These are phyloP conservation scores for Crossoptilon crossoptilon DNA, from an alignment of 2,797 vertebrate species.

Conservation along the genomic window DNA sequence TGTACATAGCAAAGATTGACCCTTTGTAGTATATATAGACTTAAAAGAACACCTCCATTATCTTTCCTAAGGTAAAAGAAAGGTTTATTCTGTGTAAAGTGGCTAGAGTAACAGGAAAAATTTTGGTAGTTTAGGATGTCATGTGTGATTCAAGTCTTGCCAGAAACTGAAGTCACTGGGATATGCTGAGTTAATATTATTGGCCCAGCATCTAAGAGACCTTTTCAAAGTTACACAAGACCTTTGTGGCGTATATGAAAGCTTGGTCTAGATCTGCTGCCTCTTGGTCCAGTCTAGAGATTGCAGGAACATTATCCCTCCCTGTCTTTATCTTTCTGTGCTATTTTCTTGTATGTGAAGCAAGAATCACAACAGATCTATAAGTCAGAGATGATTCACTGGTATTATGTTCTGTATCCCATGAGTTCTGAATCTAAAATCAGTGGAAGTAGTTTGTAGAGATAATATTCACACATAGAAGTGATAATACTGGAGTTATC, in stretches of 20 bases:
- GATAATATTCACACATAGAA: background rate
- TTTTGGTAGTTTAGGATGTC: background rate
- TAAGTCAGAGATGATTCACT: background rate
- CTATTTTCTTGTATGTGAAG: background rate
- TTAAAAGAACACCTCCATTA: background rate
- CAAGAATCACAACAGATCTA: background rate
- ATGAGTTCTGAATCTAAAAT: background rate
- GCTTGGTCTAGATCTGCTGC: background rate
- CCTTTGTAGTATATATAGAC: background rate
- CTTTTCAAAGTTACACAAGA: background rate
- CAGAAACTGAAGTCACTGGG: background rate
- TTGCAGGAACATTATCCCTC: background rate
- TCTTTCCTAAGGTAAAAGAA: slow-evolving; percentile 10
- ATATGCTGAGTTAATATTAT: background rate
- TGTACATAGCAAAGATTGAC: background rate
- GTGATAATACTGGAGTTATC: background rate
- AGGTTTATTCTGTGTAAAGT: background rate
- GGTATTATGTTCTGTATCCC: background rate
- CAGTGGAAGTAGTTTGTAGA: background rate
- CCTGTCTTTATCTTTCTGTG: background rate
- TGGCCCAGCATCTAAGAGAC: background rate
- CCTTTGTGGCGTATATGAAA: background rate
- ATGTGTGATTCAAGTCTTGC: background rate
- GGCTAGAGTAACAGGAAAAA: background rate
- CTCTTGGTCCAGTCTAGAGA: background rate